phyloP scores from a whole-genome alignment of 2,888 invertebrate genomes.

The Latrodectus hesperus region DNA sequence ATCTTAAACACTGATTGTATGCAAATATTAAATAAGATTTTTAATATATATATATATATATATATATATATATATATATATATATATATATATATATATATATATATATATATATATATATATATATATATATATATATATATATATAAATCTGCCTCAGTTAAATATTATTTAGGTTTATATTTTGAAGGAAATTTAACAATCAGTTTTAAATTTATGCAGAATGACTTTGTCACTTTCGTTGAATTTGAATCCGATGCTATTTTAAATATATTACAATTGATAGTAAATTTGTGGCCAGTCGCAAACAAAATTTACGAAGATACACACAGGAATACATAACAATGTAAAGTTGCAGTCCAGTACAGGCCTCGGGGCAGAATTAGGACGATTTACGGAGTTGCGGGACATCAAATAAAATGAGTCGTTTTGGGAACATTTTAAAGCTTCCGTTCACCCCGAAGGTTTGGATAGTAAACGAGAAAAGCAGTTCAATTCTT shows the following conservation, averaged over 20 bases:
- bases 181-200: no score
- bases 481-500: conserved; percentile 22
- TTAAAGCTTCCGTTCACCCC: conserved; percentile 19
- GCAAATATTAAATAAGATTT: no score
- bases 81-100: no score
- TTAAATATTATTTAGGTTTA: no score
- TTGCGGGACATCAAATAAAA: conserved; percentile 30
- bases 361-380: conserved; percentile 5
- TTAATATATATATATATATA: no score
- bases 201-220: no score
- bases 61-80: no score
- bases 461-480: conserved; percentile 30
- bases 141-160: no score
- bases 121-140: no score
- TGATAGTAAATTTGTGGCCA: background rate
- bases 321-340: background rate
- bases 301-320: background rate
- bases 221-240: background rate
- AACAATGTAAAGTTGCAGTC: background rate
- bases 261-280: background rate
- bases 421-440: conserved; percentile 32
- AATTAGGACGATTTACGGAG: conserved; percentile 64
- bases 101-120: no score
- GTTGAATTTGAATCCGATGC: background rate
- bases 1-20: no score